Percentiles rank a stretch among this genome's conserved stretches.
Evolutionary conservation across 2,797 vertebrate genomes (phyloP).

Genomic region (Tokudaia tokunoshimensis): DNA sequence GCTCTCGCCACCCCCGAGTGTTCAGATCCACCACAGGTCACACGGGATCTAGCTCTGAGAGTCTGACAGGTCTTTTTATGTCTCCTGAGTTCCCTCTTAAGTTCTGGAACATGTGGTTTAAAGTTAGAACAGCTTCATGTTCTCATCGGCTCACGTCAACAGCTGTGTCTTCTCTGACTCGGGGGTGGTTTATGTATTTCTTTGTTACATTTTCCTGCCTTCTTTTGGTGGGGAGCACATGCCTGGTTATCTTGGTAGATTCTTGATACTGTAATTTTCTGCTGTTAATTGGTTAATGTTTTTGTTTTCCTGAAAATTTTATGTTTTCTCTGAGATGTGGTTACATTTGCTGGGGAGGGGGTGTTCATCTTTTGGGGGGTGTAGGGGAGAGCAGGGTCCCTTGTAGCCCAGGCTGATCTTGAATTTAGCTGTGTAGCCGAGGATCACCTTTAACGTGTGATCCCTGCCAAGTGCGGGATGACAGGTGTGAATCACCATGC

Average conservation of each 20-base stretch:
- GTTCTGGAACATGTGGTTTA: conserved; percentile 11
- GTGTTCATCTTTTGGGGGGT: not conserved
- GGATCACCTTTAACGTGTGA: not conserved
- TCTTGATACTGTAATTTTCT: too few species aligned
- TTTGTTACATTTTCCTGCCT: conserved; percentile 46
- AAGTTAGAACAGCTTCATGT: not conserved
- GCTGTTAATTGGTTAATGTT: not conserved
- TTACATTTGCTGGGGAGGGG: not conserved
- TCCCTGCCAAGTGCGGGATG: not conserved
- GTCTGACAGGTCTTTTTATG: not conserved
- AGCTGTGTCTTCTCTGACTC: not conserved
- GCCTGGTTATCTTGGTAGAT: not conserved
- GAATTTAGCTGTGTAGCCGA: not conserved
- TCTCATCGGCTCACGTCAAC: not conserved
- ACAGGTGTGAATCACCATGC: not conserved
- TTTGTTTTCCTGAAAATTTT: not conserved
- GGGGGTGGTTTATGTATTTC: conserved; percentile 26
- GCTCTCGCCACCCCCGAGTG: not conserved
- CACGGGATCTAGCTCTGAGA: not conserved
- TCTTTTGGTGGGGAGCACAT: not conserved
- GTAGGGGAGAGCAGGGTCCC: not conserved
- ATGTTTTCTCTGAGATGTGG: not conserved
- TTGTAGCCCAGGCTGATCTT: not conserved
- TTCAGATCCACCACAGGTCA: not conserved
- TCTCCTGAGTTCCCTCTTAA: not conserved